A percentile compares a stretch with the other conserved stretches of the same genome.
Conservation (phyloP, 2,113 vertebrate species). For the Microtus oregoni region DNA sequence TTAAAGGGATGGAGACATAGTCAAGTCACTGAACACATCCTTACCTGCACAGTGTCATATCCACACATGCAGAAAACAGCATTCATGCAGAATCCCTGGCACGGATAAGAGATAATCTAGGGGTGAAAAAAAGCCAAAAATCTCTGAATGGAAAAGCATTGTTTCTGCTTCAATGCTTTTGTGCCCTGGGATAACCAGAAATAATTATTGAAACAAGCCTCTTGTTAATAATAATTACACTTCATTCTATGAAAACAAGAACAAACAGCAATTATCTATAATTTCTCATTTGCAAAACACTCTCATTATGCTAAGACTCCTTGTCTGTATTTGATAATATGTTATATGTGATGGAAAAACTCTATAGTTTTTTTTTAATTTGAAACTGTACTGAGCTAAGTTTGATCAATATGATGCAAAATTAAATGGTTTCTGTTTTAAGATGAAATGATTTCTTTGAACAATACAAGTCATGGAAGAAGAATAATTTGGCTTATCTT, state of each 20-base stretch:
- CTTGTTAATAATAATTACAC: slow-evolving; percentile 80
- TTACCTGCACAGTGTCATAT: not conserved
- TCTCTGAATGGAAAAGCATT: slow-evolving; percentile 70
- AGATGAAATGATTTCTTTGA: slow-evolving; percentile 10
- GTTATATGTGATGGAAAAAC: slow-evolving; percentile 64
- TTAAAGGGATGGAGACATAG: not conserved
- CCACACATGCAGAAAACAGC: not conserved
- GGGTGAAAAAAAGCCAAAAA: not conserved
- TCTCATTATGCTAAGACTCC: slow-evolving; percentile 73
- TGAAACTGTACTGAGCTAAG: slow-evolving; percentile 14
- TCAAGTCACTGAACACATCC: not conserved
- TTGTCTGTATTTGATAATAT: slow-evolving; percentile 78
- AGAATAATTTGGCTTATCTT: slow-evolving; percentile 9
- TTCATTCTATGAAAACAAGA: slow-evolving; percentile 76
- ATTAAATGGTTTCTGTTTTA: slow-evolving; percentile 41
- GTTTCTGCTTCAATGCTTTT: slow-evolving; percentile 64
- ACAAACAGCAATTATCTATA: slow-evolving; percentile 78
- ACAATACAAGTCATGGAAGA: not conserved
- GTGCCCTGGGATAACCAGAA: slow-evolving; percentile 78
- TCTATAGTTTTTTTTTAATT: not conserved
- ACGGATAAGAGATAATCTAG: slow-evolving; percentile 61
- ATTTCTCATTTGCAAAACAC: slow-evolving; percentile 78
- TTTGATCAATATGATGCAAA: not conserved
- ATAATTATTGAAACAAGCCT: slow-evolving; percentile 80
- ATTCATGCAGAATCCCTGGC: slow-evolving; percentile 26